Percentiles rank a stretch among this genome's conserved stretches.
phyloP scores from a whole-genome alignment of 2,113 vertebrate genomes.

The Osmerus eperlanus region DNA sequence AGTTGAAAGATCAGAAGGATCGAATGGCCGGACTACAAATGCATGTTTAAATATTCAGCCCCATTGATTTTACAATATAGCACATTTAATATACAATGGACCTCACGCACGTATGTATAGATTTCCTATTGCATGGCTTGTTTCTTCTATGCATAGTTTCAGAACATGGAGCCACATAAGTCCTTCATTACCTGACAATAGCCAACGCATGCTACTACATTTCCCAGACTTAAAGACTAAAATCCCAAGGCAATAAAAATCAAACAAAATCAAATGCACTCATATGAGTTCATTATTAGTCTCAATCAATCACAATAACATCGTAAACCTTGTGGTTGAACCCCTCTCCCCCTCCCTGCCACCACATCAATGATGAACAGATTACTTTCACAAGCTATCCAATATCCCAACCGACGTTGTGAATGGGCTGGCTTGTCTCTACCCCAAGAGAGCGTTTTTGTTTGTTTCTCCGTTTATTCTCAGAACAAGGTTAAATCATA shows the following conservation, averaged over 20 bases:
- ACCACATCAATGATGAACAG: not conserved
- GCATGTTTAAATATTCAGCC: conserved; percentile 36
- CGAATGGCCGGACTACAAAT: conserved; percentile 28
- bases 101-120: conserved; percentile 22
- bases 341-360: not conserved
- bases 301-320: no score
- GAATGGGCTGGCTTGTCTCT: conserved; percentile 1
- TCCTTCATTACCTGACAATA: no score
- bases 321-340: no score
- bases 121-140: conserved; percentile 20
- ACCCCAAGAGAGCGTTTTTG: not conserved
- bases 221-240: no score
- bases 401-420: not conserved
- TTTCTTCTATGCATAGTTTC: conserved; percentile 32
- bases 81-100: conserved; percentile 23
- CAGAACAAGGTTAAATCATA: conserved; percentile 50
- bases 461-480: conserved; percentile 48
- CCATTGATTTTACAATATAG: conserved; percentile 42
- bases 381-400: not conserved
- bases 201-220: conserved; percentile 3
- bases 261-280: not conserved
- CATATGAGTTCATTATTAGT: not conserved
- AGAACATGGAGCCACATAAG: conserved; percentile 6
- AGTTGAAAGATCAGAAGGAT: conserved; percentile 38
- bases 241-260: not conserved